Percentiles rank a stretch among this genome's conserved stretches.
phyloP scores from a whole-genome alignment of 2,113 vertebrate genomes.

The Nyctibius bracteatus region DNA sequence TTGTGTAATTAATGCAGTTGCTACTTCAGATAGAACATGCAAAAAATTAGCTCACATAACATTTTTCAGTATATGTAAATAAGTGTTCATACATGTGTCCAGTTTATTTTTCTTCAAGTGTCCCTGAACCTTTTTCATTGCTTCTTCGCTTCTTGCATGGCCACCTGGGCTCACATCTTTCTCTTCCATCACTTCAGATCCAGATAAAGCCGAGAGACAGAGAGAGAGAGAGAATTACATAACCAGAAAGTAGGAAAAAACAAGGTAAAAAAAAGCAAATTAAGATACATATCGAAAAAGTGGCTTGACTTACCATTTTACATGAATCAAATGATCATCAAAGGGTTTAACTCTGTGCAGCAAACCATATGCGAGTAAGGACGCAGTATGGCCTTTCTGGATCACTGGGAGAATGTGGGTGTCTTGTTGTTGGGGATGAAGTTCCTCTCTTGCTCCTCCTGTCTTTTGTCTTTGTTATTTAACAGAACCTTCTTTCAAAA shows the following conservation, averaged over 20 bases:
- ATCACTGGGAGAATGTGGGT: not conserved
- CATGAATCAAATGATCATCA: not conserved
- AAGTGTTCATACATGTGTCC: not conserved
- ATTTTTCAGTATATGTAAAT: not conserved
- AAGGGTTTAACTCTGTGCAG: not conserved
- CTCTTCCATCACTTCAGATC: not conserved
- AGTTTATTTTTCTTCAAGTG: not conserved
- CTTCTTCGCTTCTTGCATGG: not conserved
- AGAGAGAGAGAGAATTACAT: not conserved
- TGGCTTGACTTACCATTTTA: conserved; percentile 1
- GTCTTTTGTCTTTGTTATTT: not conserved
- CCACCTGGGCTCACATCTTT: not conserved
- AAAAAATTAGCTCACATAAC: not conserved
- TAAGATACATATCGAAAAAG: not conserved
- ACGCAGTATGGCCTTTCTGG: not conserved
- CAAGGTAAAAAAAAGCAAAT: not conserved
- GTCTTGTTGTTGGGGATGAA: not conserved
- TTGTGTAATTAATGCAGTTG: not conserved
- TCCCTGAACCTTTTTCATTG: not conserved
- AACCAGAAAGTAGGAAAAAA: not conserved
- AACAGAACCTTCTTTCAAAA: not conserved
- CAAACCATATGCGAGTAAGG: not conserved
- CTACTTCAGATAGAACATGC: not conserved
- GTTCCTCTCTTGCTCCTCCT: not conserved
- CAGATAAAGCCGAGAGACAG: not conserved